Evolutionary conservation across 2,797 vertebrate genomes (phyloP).

Genomic region (Pangasius mekongensis): DNA sequence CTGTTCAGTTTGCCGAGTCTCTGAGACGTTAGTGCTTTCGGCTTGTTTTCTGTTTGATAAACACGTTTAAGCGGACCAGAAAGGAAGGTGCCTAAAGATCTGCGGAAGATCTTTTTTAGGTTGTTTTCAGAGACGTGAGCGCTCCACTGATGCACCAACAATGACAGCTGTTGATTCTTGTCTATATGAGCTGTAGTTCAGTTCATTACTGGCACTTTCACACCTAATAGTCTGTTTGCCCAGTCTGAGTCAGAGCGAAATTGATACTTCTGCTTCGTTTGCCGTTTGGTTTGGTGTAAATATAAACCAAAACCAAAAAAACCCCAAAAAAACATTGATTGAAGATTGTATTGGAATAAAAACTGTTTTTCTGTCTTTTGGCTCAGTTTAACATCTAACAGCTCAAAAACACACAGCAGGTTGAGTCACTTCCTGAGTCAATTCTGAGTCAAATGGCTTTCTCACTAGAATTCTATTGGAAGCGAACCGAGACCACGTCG

Average conservation of each 20-base stretch:
- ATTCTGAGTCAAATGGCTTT: neutral
- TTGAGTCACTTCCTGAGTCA: neutral
- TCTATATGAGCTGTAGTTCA: neutral
- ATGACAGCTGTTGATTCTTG: neutral
- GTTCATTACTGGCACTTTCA: neutral
- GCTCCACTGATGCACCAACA: neutral
- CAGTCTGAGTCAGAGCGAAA: constrained; percentile 2
- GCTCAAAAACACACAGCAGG: neutral
- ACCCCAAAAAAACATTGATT: neutral
- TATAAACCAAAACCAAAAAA: neutral
- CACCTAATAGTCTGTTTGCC: neutral
- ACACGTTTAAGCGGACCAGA: neutral
- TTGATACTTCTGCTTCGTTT: neutral
- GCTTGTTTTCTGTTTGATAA: neutral
- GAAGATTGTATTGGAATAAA: neutral
- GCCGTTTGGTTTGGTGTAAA: neutral
- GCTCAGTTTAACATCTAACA: neutral
- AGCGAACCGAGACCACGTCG: neutral
- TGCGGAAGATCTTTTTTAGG: neutral
- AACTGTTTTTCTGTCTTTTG: neutral
- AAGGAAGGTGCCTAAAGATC: neutral
- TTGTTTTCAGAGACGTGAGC: neutral
- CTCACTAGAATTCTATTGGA: neutral
- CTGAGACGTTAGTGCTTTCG: neutral
- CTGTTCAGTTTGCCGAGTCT: neutral